A percentile compares a stretch with the other conserved stretches of the same genome.
phyloP scores from a whole-genome alignment of 2,113 vertebrate species.

The Tiliqua scincoides region DNA sequence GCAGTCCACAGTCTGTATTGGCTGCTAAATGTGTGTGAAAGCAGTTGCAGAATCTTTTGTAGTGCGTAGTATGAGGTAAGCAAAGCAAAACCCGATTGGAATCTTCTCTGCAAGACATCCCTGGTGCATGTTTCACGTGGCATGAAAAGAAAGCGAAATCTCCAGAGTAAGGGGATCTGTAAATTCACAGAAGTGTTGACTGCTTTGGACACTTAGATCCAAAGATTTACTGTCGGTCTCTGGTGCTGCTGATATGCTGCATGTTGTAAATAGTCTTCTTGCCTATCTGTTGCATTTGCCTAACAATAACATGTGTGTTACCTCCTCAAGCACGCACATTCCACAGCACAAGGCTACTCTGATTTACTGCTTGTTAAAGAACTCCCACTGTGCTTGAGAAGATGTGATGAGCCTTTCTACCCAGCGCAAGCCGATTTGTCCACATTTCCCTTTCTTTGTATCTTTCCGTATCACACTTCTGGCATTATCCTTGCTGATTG shows the following conservation, averaged over 20 bases:
- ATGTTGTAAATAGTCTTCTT: neutral
- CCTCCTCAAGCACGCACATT: neutral
- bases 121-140: rapidly evolving
- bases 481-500: slow-evolving; percentile 30
- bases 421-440: neutral
- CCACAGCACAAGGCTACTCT: neutral
- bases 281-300: neutral
- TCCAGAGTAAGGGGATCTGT: neutral
- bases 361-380: slow-evolving; percentile 19
- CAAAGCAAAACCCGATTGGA: slow-evolving; percentile 36
- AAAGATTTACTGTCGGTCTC: neutral
- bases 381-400: neutral
- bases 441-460: rapidly evolving
- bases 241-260: neutral
- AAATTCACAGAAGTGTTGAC: neutral
- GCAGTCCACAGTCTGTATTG: neutral
- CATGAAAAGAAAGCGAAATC: slow-evolving; percentile 4
- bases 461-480: neutral
- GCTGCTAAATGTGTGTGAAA: slow-evolving; percentile 41
- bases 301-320: neutral
- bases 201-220: slow-evolving; percentile 5
- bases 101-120: slow-evolving; percentile 1
- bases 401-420: neutral
- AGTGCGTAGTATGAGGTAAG: slow-evolving; percentile 8
- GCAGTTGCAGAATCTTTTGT: slow-evolving; percentile 29